These are phyloP conservation scores for Gallinago undulata DNA, from an alignment of 2,113 vertebrate genomes.

Conservation along the genomic window DNA sequence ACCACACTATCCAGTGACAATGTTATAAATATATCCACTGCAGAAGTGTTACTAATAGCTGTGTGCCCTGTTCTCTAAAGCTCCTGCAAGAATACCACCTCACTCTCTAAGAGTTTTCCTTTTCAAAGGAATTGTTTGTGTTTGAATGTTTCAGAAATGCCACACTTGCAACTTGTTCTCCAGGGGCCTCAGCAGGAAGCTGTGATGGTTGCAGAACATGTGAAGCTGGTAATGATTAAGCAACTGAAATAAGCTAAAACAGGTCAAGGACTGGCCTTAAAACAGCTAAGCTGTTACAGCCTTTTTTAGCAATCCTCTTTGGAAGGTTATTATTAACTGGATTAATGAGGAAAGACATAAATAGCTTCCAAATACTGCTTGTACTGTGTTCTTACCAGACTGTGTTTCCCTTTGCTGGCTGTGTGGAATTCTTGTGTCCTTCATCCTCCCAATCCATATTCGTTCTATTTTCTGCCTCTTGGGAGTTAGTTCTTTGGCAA, in stretches of 20 bases:
- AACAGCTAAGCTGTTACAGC: slow-evolving; percentile 13
- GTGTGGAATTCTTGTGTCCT: not conserved
- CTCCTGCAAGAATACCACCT: not conserved
- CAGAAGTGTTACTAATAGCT: not conserved
- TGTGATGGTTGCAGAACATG: not conserved
- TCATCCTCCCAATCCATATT: not conserved
- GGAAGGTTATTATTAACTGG: slow-evolving; percentile 35
- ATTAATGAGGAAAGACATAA: slow-evolving; percentile 24
- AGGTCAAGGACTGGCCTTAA: slow-evolving; percentile 46
- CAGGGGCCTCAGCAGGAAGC: slow-evolving; percentile 25
- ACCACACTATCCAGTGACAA: not conserved
- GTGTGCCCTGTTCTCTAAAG: not conserved
- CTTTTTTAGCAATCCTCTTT: slow-evolving; percentile 54
- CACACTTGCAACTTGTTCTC: not conserved
- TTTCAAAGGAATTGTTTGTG: not conserved
- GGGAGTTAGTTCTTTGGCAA: not conserved
- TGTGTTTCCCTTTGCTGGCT: not conserved
- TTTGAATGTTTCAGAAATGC: slow-evolving; percentile 67
- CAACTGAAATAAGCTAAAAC: not conserved
- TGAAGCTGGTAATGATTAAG: slow-evolving; percentile 43
- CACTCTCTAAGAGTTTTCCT: not conserved
- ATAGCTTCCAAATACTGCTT: slow-evolving; percentile 15
- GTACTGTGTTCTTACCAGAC: not conserved
- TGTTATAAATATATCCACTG: not conserved
- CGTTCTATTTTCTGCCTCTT: not conserved